Evolutionary conservation across 1,140 invertebrate genomes (phyloP).

Genomic region (Aphelenchoides avenae): DNA sequence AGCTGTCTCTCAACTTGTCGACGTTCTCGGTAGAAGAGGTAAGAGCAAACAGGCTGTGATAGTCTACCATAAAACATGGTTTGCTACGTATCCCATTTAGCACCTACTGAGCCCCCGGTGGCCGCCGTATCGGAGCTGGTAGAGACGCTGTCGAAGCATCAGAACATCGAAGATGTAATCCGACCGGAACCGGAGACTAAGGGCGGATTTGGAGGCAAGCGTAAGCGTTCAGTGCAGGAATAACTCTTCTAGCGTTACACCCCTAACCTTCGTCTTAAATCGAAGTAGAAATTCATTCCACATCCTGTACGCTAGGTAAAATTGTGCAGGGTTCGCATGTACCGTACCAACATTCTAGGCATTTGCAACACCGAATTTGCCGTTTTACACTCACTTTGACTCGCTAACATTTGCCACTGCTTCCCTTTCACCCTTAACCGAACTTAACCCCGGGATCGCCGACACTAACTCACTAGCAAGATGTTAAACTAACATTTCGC

Average conservation of each 20-base stretch:
- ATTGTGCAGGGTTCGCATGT: background rate
- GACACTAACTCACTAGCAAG: too few species aligned
- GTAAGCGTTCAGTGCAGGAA: slow-evolving; percentile 8
- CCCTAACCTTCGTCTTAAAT: too few species aligned
- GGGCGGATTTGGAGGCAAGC: slow-evolving; percentile 16
- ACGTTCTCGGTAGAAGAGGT: background rate
- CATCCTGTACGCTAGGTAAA: background rate
- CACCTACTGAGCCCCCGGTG: background rate
- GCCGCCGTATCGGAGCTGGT: slow-evolving; percentile 5
- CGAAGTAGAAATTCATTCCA: too few species aligned
- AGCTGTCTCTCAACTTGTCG: slow-evolving; percentile 25
- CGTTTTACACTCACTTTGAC: background rate
- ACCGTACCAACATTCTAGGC: background rate
- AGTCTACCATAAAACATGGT: too few species aligned
- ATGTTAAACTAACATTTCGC: too few species aligned
- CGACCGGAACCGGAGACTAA: background rate
- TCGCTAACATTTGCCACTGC: slow-evolving; percentile 7
- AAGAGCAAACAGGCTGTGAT: too few species aligned
- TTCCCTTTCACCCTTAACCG: slow-evolving; percentile 5
- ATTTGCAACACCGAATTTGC: background rate
- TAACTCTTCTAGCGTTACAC: slow-evolving; percentile 1
- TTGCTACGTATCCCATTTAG: too few species aligned
- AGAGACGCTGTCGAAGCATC: slow-evolving; percentile 13
- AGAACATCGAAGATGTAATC: slow-evolving; percentile 18
- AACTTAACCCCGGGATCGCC: too few species aligned